These are phyloP conservation scores for Alca torda DNA, from an alignment of 2,797 vertebrate species.

Conservation along the genomic window DNA sequence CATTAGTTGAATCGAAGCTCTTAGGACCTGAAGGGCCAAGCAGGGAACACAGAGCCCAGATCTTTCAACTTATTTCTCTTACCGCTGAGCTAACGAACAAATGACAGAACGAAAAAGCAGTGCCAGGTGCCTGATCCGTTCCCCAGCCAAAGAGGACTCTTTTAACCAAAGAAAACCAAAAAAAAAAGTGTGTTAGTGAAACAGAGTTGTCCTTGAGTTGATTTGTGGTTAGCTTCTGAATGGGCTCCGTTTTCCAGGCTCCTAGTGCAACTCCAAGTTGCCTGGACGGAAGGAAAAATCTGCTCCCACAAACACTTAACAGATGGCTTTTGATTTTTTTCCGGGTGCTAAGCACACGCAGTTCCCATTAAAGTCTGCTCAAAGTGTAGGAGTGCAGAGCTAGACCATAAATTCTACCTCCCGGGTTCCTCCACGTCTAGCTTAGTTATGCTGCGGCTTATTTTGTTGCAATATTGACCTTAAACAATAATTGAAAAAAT, in stretches of 20 bases:
- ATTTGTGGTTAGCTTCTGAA: neutral
- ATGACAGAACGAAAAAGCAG: neutral
- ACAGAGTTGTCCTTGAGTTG: neutral
- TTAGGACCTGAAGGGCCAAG: neutral
- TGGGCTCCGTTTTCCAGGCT: neutral
- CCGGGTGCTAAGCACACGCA: neutral
- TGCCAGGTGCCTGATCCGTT: neutral
- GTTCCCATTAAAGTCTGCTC: neutral
- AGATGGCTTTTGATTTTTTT: slow-evolving; percentile 26
- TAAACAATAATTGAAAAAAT: slow-evolving; percentile 31
- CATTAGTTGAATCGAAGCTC: neutral
- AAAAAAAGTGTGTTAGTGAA: neutral
- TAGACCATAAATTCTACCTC: slow-evolving; percentile 2
- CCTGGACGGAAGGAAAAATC: neutral
- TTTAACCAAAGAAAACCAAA: neutral
- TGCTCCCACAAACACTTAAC: neutral
- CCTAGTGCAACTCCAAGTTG: neutral
- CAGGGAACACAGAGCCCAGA: neutral
- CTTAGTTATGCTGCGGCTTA: neutral
- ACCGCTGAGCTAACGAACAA: neutral
- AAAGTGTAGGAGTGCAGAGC: neutral
- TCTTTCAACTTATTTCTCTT: neutral
- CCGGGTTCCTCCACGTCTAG: neutral
- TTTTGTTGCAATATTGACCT: slow-evolving; percentile 20
- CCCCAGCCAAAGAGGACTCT: neutral